These are phyloP conservation scores for Pandion haliaetus DNA, from an alignment of 2,113 vertebrate species.

Conservation along the genomic window DNA sequence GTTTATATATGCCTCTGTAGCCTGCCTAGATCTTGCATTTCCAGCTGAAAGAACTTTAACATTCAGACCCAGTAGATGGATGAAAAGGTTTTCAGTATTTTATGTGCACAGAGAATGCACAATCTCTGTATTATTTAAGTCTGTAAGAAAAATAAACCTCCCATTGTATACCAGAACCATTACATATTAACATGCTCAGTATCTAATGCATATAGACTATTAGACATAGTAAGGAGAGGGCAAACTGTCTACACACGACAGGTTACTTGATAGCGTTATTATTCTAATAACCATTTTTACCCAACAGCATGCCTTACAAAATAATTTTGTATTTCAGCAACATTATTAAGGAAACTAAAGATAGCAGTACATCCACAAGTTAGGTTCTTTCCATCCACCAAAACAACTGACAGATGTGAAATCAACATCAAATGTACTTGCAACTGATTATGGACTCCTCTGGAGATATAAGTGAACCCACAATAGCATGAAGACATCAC, in stretches of 20 bases:
- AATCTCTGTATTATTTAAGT: neutral
- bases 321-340: neutral
- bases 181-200: neutral
- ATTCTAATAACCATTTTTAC: neutral
- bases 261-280: neutral
- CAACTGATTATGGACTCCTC: neutral
- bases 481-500: neutral
- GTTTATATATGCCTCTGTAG: constrained; percentile 10
- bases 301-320: neutral
- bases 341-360: neutral
- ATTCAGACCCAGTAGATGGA: neutral
- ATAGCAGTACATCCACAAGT: neutral
- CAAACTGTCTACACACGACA: neutral
- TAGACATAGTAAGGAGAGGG: neutral
- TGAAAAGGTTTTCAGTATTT: constrained; percentile 37
- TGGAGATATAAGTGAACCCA: neutral
- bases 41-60: constrained; percentile 15
- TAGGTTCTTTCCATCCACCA: neutral
- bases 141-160: neutral
- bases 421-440: neutral
- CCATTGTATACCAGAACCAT: neutral
- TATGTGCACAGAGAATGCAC: neutral
- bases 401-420: neutral
- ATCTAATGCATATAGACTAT: neutral
- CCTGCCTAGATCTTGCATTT: constrained; percentile 10